Conservation (phyloP, 2,797 vertebrate species). For the Arctocebus calabarensis region DNA sequence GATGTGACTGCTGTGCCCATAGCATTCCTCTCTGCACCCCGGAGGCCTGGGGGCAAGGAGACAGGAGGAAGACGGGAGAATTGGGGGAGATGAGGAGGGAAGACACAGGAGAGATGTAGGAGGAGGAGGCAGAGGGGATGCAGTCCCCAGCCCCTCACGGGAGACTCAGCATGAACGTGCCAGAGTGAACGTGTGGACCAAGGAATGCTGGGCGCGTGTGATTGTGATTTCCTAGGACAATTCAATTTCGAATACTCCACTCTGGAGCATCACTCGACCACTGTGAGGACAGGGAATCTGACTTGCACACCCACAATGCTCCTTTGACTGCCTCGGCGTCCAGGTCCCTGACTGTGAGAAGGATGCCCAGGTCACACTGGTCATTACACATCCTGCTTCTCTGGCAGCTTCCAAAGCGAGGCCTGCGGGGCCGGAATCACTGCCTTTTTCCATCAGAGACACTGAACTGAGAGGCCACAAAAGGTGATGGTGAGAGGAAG, state of each 20-base stretch:
- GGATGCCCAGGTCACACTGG: background rate
- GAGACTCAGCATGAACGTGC: rapidly evolving
- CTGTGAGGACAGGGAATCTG: no score
- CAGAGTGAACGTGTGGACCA: rapidly evolving
- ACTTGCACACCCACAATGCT: background rate
- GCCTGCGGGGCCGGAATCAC: background rate
- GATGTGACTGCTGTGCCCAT: background rate
- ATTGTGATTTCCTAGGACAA: background rate
- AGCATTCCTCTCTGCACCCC: background rate
- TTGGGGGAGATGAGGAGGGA: background rate
- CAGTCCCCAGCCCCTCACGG: background rate
- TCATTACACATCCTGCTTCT: background rate
- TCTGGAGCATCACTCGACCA: background rate
- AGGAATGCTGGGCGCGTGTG: rapidly evolving
- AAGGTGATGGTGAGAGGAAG: background rate
- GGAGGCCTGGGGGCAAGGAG: background rate
- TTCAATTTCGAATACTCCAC: background rate
- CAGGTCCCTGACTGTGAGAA: background rate
- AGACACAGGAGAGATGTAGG: background rate
- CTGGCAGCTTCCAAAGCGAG: background rate
- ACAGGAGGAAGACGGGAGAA: background rate
- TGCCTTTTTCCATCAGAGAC: background rate
- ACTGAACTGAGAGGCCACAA: background rate
- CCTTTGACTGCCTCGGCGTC: background rate
- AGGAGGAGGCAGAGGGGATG: background rate